Percentiles rank a stretch among this genome's conserved stretches.
phyloP scores from a whole-genome alignment of 2,797 vertebrate species.

The Myripristis jacobus region DNA sequence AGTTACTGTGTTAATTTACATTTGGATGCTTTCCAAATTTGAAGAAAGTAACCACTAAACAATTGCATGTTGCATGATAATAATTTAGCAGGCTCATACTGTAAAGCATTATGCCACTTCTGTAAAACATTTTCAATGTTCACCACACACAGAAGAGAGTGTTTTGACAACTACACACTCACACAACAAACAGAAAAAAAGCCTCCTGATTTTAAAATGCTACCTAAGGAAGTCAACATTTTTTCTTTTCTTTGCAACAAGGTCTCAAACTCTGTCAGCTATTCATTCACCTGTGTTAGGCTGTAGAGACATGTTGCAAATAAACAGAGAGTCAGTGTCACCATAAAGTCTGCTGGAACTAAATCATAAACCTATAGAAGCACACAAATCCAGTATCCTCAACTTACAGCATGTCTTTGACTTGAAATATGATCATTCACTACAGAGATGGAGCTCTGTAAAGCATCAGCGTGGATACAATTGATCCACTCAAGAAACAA shows the following conservation, averaged over 20 bases:
- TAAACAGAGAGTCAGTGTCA: neutral
- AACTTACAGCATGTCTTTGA: too few species aligned
- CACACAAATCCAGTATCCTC: too few species aligned
- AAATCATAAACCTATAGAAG: too few species aligned
- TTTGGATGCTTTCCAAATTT: slow-evolving; percentile 34
- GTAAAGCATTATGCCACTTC: slow-evolving; percentile 46
- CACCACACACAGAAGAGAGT: slow-evolving; percentile 24
- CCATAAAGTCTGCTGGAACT: too few species aligned
- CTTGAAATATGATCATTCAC: too few species aligned
- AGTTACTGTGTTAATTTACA: neutral
- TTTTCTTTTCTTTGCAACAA: too few species aligned
- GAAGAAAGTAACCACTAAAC: slow-evolving; percentile 21
- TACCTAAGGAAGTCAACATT: too few species aligned
- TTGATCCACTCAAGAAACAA: neutral
- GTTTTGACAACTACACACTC: too few species aligned
- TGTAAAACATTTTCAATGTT: slow-evolving; percentile 33
- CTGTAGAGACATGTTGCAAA: neutral
- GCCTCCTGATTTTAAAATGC: too few species aligned
- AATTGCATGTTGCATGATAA: too few species aligned
- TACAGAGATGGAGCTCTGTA: neutral
- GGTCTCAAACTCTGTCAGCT: neutral
- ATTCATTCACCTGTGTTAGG: neutral
- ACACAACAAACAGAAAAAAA: too few species aligned
- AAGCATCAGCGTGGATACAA: too few species aligned
- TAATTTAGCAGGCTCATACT: slow-evolving; percentile 41